Percentiles rank a stretch among this genome's conserved stretches.
These are phyloP conservation scores for Diachrysia chrysitis DNA, from an alignment of 2,888 invertebrate species.

Conservation along the genomic window DNA sequence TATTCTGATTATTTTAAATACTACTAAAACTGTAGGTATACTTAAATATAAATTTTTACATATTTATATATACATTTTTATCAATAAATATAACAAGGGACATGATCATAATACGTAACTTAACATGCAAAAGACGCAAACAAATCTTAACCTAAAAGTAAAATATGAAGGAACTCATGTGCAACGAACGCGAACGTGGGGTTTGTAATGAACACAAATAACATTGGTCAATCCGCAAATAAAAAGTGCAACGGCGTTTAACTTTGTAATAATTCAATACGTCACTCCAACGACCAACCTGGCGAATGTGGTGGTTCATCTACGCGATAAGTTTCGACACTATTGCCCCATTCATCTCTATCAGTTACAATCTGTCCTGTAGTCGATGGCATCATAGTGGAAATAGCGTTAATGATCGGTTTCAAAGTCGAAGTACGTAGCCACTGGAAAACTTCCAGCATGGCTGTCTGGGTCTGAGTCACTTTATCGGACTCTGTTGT, in stretches of 20 bases:
- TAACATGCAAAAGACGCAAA: slow-evolving; percentile 63
- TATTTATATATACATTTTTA: slow-evolving; percentile 1
- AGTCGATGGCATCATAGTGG: slow-evolving; percentile 76
- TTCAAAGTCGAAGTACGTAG: slow-evolving; percentile 85
- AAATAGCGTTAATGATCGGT: slow-evolving; percentile 82
- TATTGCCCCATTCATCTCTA: slow-evolving; percentile 86
- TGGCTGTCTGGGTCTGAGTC: slow-evolving; percentile 85
- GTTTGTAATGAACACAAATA: slow-evolving; percentile 64
- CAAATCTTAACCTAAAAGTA: slow-evolving; percentile 47
- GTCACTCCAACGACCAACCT: slow-evolving; percentile 88
- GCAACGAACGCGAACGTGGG: slow-evolving; percentile 63
- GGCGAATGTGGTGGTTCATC: slow-evolving; percentile 87
- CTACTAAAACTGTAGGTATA: too few species aligned
- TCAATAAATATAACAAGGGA: slow-evolving; percentile 1
- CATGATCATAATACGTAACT: slow-evolving; percentile 13
- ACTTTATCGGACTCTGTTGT: slow-evolving; percentile 83
- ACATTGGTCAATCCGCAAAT: slow-evolving; percentile 74
- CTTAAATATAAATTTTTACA: too few species aligned
- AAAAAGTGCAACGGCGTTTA: slow-evolving; percentile 82
- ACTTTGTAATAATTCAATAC: slow-evolving; percentile 76
- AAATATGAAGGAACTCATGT: slow-evolving; percentile 54
- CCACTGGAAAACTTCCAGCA: slow-evolving; percentile 88
- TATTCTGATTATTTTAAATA: too few species aligned
- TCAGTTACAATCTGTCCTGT: slow-evolving; percentile 77
- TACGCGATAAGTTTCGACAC: slow-evolving; percentile 86